These are phyloP conservation scores for Tarsius wallacei DNA, from an alignment of 2,797 vertebrate genomes.

Conservation along the genomic window DNA sequence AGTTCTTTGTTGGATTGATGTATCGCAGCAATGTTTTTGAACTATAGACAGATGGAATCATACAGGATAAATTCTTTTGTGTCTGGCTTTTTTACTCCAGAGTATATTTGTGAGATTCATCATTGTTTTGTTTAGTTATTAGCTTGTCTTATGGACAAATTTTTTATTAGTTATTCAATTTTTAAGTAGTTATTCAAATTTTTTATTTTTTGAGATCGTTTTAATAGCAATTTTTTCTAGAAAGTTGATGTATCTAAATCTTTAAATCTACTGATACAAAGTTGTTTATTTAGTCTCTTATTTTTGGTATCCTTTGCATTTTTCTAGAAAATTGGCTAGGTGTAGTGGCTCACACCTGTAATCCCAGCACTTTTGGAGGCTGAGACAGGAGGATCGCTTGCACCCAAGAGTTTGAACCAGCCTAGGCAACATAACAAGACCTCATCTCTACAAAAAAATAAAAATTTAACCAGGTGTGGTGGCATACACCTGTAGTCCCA, in stretches of 20 bases:
- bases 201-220: slow-evolving; percentile 39
- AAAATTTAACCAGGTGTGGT: too few relatives aligned
- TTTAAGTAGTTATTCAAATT: neutral
- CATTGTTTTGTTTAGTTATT: neutral
- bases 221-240: neutral
- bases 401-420: too few relatives aligned
- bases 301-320: slow-evolving; percentile 21
- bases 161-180: neutral
- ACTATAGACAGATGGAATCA: neutral
- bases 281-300: neutral
- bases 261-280: slow-evolving; percentile 8
- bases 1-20: neutral
- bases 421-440: too few relatives aligned
- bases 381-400: too few relatives aligned
- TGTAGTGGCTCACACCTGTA: too few relatives aligned
- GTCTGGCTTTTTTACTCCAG: neutral
- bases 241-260: slow-evolving; percentile 1
- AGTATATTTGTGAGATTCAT: slow-evolving; percentile 4
- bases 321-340: neutral
- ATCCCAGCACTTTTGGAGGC: too few relatives aligned
- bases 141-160: neutral
- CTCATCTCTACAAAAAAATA: too few relatives aligned
- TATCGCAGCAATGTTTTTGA: slow-evolving; percentile 30
- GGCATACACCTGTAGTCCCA: too few relatives aligned
- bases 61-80: neutral